Conservation (phyloP, 2,797 vertebrate species). For the Chaenodraco wilsoni region DNA sequence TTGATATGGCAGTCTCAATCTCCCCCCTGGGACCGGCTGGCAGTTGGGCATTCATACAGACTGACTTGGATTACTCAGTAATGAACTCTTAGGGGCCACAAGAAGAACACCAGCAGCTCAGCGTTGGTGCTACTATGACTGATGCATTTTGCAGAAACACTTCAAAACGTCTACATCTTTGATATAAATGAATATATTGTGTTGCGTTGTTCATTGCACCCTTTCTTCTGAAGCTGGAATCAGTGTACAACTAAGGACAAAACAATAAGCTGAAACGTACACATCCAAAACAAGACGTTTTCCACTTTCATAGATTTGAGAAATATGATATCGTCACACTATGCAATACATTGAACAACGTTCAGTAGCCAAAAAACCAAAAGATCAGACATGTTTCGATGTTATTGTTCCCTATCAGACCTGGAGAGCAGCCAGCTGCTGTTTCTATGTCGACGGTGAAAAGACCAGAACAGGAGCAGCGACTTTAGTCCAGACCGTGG, state of each 20-base stretch:
- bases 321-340: not conserved
- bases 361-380: too few relatives aligned
- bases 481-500: not conserved
- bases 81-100: constrained; percentile 44
- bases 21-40: constrained; percentile 67
- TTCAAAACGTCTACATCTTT: not conserved
- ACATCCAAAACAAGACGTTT: not conserved
- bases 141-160: not conserved
- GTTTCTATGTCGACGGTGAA: not conserved
- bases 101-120: constrained; percentile 55
- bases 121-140: constrained; percentile 7
- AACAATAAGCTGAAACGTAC: not conserved
- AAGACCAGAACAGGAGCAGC: not conserved
- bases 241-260: not conserved
- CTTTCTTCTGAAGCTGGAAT: not conserved
- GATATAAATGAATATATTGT: too few relatives aligned
- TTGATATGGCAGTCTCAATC: constrained; percentile 75
- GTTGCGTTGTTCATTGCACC: too few relatives aligned
- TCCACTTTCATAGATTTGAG: not conserved
- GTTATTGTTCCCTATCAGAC: not conserved
- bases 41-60: constrained; percentile 66
- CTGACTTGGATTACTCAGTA: constrained; percentile 69
- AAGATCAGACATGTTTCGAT: too few relatives aligned
- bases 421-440: not conserved
- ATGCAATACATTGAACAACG: too few relatives aligned